phyloP scores from a whole-genome alignment of 2,797 vertebrate species.

The Poecilia velifera region DNA sequence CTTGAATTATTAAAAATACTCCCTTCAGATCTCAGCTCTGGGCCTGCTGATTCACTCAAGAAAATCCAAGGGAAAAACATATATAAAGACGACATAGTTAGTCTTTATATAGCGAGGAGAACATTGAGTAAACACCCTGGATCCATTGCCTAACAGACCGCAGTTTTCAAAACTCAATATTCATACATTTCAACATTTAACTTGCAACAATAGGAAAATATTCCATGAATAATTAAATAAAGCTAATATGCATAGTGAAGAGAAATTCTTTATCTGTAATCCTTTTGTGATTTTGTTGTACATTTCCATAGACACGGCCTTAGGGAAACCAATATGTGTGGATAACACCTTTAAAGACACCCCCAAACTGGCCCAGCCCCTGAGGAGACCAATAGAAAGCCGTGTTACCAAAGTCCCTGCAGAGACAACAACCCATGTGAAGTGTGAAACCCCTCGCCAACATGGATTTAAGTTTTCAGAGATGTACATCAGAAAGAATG shows the following conservation, averaged over 20 bases:
- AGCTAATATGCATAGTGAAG: neutral
- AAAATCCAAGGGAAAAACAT: neutral
- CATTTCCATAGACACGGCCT: constrained; percentile 51
- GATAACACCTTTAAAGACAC: constrained; percentile 73
- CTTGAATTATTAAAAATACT: constrained; percentile 3
- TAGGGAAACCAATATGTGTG: constrained; percentile 58
- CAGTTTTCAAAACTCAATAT: neutral
- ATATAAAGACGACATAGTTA: neutral
- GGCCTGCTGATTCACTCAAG: constrained; percentile 2
- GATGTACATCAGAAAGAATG: constrained; percentile 59
- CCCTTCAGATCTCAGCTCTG: neutral
- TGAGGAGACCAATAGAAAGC: constrained; percentile 62
- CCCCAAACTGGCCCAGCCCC: constrained; percentile 63
- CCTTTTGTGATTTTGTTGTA: constrained; percentile 60
- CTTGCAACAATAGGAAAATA: neutral
- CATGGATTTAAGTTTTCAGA: constrained; percentile 66
- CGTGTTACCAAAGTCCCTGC: constrained; percentile 71
- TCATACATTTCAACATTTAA: neutral
- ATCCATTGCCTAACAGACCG: neutral
- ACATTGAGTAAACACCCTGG: neutral
- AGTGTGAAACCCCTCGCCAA: constrained; percentile 73
- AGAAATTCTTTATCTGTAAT: constrained; percentile 49
- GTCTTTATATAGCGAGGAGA: neutral
- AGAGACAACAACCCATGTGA: constrained; percentile 77
- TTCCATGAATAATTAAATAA: neutral